phyloP scores from a whole-genome alignment of 2,797 vertebrate genomes.

The Halcyon chelicuti region DNA sequence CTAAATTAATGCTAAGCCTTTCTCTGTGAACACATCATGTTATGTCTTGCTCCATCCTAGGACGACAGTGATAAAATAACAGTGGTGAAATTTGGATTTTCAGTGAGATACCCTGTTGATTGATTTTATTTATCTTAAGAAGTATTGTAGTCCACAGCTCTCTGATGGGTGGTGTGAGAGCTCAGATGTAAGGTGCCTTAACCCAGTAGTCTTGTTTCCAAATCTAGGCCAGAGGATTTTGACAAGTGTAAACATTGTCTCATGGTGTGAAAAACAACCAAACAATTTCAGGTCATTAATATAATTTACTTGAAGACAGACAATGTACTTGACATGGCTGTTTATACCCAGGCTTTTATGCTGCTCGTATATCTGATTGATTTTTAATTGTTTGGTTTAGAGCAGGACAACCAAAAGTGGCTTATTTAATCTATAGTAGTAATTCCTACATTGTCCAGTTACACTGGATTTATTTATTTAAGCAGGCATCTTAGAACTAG shows the following conservation, averaged over 20 bases:
- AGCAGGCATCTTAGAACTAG: constrained; percentile 5
- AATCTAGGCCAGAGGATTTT: constrained; percentile 20
- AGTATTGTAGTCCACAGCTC: neutral
- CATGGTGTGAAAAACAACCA: constrained; percentile 40
- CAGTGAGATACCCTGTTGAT: neutral
- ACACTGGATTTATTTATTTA: constrained; percentile 16
- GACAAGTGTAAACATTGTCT: constrained; percentile 33
- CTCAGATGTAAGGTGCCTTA: neutral
- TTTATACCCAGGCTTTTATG: constrained; percentile 20
- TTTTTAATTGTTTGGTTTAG: constrained; percentile 28
- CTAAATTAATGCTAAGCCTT: neutral
- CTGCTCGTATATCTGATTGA: neutral
- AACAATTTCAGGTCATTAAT: constrained; percentile 41
- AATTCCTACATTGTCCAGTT: constrained; percentile 5
- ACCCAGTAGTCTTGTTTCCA: neutral
- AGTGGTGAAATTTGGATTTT: neutral
- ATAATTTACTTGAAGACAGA: constrained; percentile 38
- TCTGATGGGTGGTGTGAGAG: neutral
- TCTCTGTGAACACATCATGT: neutral
- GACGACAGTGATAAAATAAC: neutral
- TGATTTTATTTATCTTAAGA: neutral
- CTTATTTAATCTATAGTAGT: constrained; percentile 8
- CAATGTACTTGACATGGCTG: neutral
- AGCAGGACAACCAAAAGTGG: neutral
- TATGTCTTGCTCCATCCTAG: neutral